Percentiles rank a stretch among this genome's conserved stretches.
These are phyloP conservation scores for Coryphaenoides rupestris DNA, from an alignment of 2,113 vertebrate genomes.

Conservation along the genomic window DNA sequence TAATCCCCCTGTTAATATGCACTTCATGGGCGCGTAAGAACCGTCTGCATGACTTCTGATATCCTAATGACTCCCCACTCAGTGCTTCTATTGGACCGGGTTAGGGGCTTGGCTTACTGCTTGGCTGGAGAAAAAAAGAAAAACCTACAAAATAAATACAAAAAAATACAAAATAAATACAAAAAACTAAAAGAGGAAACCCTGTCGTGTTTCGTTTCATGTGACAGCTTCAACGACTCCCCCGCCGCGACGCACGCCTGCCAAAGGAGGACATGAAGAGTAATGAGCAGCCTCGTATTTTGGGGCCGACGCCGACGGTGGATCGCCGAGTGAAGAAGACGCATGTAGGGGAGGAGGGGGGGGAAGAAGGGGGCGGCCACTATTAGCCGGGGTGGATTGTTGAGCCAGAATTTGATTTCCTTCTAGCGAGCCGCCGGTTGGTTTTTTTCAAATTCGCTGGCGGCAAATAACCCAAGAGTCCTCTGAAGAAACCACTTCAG, in stretches of 20 bases:
- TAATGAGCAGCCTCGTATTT: conserved; percentile 28
- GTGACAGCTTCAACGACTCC: conserved; percentile 24
- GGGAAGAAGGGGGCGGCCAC: too few species aligned
- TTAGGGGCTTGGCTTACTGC: too few species aligned
- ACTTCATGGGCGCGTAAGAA: conserved; percentile 55
- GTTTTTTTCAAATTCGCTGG: conserved; percentile 3
- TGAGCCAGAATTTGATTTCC: background rate
- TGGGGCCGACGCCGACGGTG: conserved; percentile 15
- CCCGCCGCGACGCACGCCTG: conserved; percentile 19
- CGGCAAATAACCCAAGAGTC: background rate
- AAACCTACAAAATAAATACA: too few species aligned
- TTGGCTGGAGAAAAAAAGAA: too few species aligned
- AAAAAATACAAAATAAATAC: too few species aligned
- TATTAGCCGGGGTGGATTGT: too few species aligned
- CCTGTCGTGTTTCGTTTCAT: conserved; percentile 27
- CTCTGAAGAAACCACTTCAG: too few species aligned
- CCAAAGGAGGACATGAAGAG: background rate
- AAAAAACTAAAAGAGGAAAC: too few species aligned
- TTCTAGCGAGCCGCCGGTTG: too few species aligned
- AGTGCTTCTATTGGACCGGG: background rate
- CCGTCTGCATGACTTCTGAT: conserved; percentile 58
- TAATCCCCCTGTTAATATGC: conserved; percentile 59
- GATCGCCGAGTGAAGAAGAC: background rate
- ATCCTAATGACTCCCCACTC: conserved; percentile 44
- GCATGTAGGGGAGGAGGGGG: too few species aligned